These are phyloP conservation scores for Platypus cylindrus DNA, from an alignment of 2,888 invertebrate species.

Conservation along the genomic window DNA sequence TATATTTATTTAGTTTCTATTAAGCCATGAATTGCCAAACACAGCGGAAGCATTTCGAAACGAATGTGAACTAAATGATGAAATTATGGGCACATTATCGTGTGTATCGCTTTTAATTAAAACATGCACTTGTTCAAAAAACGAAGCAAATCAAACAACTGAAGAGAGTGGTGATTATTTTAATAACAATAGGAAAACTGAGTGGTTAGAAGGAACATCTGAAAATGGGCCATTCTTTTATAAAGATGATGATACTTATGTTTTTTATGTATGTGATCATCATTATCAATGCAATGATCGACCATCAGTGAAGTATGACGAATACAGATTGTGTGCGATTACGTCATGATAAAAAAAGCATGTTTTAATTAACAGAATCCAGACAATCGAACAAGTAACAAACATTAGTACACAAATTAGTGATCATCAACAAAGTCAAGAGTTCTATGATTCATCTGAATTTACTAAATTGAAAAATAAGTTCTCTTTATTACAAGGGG, in stretches of 20 bases:
- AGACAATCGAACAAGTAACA: too few species aligned
- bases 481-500: constrained; percentile 16
- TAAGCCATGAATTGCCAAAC: constrained; percentile 18
- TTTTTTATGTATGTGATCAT: constrained; percentile 15
- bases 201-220: constrained; percentile 8
- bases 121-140: constrained; percentile 11
- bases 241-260: constrained; percentile 8
- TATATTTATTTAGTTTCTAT: constrained; percentile 17
- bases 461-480: constrained; percentile 11
- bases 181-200: background rate
- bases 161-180: background rate
- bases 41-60: constrained; percentile 16
- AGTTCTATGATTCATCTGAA: too few species aligned
- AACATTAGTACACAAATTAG: too few species aligned
- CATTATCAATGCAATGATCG: constrained; percentile 2
- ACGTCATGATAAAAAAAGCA: too few species aligned
- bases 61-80: constrained; percentile 15
- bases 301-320: background rate
- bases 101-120: constrained; percentile 11
- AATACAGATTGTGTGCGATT: too few species aligned
- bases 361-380: background rate
- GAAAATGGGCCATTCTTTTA: constrained; percentile 8
- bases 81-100: constrained; percentile 9
- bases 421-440: too few species aligned
- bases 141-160: constrained; percentile 8